phyloP scores from a whole-genome alignment of 2,888 invertebrate species.

The Pegoplata infirma region DNA sequence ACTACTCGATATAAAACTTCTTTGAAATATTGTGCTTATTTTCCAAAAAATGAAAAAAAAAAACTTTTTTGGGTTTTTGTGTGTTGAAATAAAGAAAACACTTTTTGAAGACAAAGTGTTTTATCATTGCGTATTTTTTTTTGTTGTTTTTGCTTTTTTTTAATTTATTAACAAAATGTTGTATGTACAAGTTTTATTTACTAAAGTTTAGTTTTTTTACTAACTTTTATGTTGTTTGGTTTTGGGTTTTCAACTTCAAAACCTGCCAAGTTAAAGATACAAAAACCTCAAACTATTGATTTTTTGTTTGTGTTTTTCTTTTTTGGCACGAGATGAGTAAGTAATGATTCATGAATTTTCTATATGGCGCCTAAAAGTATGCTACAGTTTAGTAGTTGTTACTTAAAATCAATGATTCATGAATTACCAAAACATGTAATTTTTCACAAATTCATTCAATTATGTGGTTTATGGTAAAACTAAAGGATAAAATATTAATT shows the following conservation, averaged over 20 bases:
- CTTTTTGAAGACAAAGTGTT: not conserved
- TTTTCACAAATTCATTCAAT: too few relatives aligned
- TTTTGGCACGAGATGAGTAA: constrained; percentile 35
- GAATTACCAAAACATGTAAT: too few relatives aligned
- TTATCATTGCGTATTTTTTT: too few relatives aligned
- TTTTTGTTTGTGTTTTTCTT: too few relatives aligned
- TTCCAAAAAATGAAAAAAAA: not conserved
- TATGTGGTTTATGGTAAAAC: too few relatives aligned
- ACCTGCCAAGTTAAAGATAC: not conserved
- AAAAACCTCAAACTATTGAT: not conserved
- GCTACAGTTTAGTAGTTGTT: too few relatives aligned
- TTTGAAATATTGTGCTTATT: not conserved
- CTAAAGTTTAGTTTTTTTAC: not conserved
- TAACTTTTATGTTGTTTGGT: not conserved
- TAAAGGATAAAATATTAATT: too few relatives aligned
- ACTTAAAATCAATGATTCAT: too few relatives aligned
- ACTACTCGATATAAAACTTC: not conserved
- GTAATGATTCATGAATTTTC: constrained; percentile 49
- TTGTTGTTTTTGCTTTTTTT: not conserved
- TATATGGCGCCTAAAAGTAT: constrained; percentile 49
- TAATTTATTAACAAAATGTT: too few relatives aligned
- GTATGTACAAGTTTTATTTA: too few relatives aligned
- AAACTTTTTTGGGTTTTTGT: not conserved
- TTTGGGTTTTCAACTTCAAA: not conserved
- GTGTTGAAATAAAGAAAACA: not conserved